Evolutionary conservation across 2,888 invertebrate species (phyloP).

Genomic region (Xanthostigma xanthostigma): DNA sequence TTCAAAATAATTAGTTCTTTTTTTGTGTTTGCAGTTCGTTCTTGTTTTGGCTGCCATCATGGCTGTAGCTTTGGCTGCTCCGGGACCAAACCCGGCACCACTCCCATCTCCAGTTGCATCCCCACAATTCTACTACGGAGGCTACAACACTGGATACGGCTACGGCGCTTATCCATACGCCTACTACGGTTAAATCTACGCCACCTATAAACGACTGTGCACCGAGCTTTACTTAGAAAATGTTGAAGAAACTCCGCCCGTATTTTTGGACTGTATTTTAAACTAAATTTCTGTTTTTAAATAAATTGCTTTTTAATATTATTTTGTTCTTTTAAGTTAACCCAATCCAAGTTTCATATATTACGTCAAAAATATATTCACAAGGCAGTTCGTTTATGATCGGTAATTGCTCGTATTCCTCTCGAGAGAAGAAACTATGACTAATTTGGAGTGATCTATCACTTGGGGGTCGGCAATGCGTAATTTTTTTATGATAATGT

Average conservation of each 20-base stretch:
- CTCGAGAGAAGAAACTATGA: no score
- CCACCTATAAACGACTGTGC: background rate
- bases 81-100: conserved; percentile 29
- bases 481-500: no score
- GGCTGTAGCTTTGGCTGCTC: conserved; percentile 36
- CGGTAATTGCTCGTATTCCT: no score
- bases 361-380: no score
- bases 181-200: background rate
- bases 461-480: no score
- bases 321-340: no score
- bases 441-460: no score
- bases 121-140: background rate
- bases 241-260: background rate
- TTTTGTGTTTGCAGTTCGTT: conserved; percentile 28
- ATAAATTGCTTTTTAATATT: no score
- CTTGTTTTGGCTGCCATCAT: conserved; percentile 30
- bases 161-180: background rate
- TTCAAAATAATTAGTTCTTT: no score
- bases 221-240: background rate
- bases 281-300: no score
- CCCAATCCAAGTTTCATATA: no score
- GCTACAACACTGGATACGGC: background rate
- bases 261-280: background rate
- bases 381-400: no score
- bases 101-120: conserved; percentile 17